Percentiles rank a stretch among this genome's conserved stretches.
These are phyloP conservation scores for Drosophila setosimentum DNA, from an alignment of 2,888 invertebrate genomes.

Conservation along the genomic window DNA sequence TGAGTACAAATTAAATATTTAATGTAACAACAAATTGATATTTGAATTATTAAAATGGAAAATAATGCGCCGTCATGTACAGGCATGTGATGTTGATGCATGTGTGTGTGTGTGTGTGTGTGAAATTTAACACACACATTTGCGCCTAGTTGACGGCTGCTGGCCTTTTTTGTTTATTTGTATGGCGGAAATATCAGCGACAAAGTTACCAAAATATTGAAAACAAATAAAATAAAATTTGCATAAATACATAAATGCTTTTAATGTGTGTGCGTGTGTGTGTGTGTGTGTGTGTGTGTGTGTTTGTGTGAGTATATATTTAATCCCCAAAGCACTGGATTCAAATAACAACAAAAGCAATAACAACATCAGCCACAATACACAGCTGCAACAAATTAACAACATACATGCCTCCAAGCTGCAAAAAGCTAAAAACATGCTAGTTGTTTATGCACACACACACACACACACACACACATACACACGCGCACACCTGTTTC, in stretches of 20 bases:
- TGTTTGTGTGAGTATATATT: slow-evolving; percentile 57
- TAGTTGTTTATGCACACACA: slow-evolving; percentile 59
- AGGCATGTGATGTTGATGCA: slow-evolving; percentile 34
- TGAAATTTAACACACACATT: slow-evolving; percentile 68
- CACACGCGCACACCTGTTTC: background rate
- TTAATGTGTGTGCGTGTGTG: slow-evolving; percentile 30
- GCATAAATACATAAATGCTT: slow-evolving; percentile 73
- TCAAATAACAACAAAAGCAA: slow-evolving; percentile 57
- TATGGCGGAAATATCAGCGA: slow-evolving; percentile 78
- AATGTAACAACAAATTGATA: slow-evolving; percentile 80
- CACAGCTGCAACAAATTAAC: slow-evolving; percentile 68
- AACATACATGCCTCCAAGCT: slow-evolving; percentile 66
- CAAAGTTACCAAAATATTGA: slow-evolving; percentile 80
- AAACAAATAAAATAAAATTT: slow-evolving; percentile 80
- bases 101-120: slow-evolving; percentile 16
- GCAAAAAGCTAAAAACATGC: slow-evolving; percentile 77
- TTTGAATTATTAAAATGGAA: slow-evolving; percentile 79
- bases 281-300: slow-evolving; percentile 26
- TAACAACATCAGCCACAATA: slow-evolving; percentile 27
- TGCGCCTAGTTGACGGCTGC: slow-evolving; percentile 61
- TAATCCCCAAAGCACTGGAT: slow-evolving; percentile 76
- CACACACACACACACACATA: slow-evolving; percentile 18
- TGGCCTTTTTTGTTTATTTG: slow-evolving; percentile 73
- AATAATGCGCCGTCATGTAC: slow-evolving; percentile 75
- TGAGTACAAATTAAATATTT: slow-evolving; percentile 81